These are phyloP conservation scores for Athalia circularis DNA, from an alignment of 2,888 invertebrate species.

Conservation along the genomic window DNA sequence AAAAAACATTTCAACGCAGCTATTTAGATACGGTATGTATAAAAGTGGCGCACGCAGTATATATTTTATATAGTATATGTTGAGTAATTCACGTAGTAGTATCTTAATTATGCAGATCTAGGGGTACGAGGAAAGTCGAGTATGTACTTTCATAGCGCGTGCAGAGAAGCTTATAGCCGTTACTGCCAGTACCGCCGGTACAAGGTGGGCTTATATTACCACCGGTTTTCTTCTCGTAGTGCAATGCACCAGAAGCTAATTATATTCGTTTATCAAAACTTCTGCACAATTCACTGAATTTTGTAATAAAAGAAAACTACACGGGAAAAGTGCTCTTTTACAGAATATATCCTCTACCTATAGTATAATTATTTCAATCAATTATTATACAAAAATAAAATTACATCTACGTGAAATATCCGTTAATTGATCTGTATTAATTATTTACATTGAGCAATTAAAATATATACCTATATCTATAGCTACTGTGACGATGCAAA, in stretches of 20 bases:
- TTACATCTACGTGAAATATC: too few relatives aligned
- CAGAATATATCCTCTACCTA: too few relatives aligned
- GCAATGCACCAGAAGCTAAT: background rate
- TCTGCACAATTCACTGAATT: background rate
- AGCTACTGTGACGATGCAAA: too few relatives aligned
- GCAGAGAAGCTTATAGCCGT: background rate
- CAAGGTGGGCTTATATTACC: conserved; percentile 26
- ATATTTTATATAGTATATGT: background rate
- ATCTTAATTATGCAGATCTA: conserved; percentile 40
- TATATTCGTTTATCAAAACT: conserved; percentile 27
- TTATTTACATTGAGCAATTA: too few relatives aligned
- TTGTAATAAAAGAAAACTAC: background rate
- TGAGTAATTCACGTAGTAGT: conserved; percentile 30
- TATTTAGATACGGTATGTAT: conserved; percentile 19
- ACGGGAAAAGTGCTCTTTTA: background rate
- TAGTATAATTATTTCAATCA: too few relatives aligned
- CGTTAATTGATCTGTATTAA: too few relatives aligned
- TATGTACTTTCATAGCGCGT: conserved; percentile 19
- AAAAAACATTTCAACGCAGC: background rate
- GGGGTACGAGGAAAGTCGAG: conserved; percentile 19
- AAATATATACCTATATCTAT: too few relatives aligned
- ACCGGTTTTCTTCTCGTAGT: conserved; percentile 11
- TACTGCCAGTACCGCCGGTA: too few relatives aligned
- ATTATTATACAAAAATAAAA: too few relatives aligned
- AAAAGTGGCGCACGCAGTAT: background rate